Evolutionary conservation across 2,113 vertebrate genomes (phyloP).

Genomic region (Cololabis saira): DNA sequence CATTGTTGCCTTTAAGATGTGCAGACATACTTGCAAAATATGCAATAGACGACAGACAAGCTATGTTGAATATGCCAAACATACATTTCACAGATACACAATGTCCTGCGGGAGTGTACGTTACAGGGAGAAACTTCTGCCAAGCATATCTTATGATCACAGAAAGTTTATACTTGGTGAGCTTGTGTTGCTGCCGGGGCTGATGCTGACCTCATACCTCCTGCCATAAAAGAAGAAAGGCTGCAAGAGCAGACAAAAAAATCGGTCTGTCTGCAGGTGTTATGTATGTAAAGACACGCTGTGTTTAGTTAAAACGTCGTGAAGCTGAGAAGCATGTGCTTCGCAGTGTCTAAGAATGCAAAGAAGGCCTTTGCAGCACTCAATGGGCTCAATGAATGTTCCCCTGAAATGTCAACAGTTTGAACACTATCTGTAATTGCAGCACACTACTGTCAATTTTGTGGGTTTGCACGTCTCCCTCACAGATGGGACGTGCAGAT

Average conservation of each 20-base stretch:
- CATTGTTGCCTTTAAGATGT: slow-evolving; percentile 1
- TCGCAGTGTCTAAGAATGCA: background rate
- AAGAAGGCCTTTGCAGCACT: background rate
- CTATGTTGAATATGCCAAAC: slow-evolving; percentile 21
- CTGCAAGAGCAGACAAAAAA: slow-evolving; percentile 18
- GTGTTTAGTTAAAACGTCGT: background rate
- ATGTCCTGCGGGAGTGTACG: slow-evolving; percentile 36
- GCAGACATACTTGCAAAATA: slow-evolving; percentile 1
- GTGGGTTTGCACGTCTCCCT: slow-evolving; percentile 3
- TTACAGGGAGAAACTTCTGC: slow-evolving; percentile 18
- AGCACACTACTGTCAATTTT: slow-evolving; percentile 1
- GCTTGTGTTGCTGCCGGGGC: slow-evolving; percentile 46
- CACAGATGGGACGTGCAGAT: background rate
- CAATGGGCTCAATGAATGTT: background rate
- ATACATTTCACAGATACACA: slow-evolving; percentile 35
- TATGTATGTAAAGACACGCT: slow-evolving; percentile 1
- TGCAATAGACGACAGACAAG: background rate
- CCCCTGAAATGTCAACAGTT: slow-evolving; percentile 10
- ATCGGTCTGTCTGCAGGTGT: slow-evolving; percentile 1
- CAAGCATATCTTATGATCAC: slow-evolving; percentile 64
- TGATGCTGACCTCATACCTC: slow-evolving; percentile 14
- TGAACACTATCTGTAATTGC: slow-evolving; percentile 8
- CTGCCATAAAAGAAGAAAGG: slow-evolving; percentile 39
- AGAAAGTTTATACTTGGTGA: slow-evolving; percentile 59
- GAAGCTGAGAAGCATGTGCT: background rate